phyloP scores from a whole-genome alignment of 2,888 invertebrate genomes.

The Ferdinandea cuprea region DNA sequence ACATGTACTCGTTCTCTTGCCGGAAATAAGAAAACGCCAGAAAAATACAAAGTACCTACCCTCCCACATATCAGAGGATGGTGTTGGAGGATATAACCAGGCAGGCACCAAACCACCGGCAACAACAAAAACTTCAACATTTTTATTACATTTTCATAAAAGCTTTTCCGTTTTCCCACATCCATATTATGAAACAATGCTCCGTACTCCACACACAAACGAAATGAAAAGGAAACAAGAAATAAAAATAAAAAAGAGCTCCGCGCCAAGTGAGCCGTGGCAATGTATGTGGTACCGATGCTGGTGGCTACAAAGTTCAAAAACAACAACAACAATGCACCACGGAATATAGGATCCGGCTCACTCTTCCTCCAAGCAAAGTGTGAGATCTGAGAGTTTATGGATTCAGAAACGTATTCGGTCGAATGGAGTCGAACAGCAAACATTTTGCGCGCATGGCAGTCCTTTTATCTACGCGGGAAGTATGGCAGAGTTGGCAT shows the following conservation, averaged over 20 bases:
- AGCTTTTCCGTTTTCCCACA: conserved; percentile 67
- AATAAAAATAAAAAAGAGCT: conserved; percentile 1
- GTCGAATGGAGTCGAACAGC: conserved; percentile 50
- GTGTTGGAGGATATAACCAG: neutral
- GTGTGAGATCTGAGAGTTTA: conserved; percentile 55
- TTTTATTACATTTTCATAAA: conserved; percentile 69
- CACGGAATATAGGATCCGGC: neutral
- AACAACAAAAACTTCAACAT: conserved; percentile 54
- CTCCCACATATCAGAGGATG: neutral
- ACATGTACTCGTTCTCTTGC: conserved; percentile 10
- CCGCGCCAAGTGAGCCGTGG: conserved; percentile 43
- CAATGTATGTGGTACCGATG: conserved; percentile 43
- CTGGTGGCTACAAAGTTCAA: conserved; percentile 40
- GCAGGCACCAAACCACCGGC: conserved; percentile 1
- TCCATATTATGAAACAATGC: conserved; percentile 61
- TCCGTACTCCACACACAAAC: conserved; percentile 14
- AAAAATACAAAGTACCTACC: conserved; percentile 37
- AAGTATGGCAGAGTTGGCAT: neutral
- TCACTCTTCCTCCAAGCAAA: neutral
- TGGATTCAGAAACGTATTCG: conserved; percentile 46
- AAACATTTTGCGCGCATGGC: conserved; percentile 64
- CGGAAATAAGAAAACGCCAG: conserved; percentile 54
- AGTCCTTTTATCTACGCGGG: conserved; percentile 51
- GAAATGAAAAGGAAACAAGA: conserved; percentile 5
- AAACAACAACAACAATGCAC: conserved; percentile 37